phyloP scores from a whole-genome alignment of 2,113 vertebrate species.

The Scalopus aquaticus region DNA sequence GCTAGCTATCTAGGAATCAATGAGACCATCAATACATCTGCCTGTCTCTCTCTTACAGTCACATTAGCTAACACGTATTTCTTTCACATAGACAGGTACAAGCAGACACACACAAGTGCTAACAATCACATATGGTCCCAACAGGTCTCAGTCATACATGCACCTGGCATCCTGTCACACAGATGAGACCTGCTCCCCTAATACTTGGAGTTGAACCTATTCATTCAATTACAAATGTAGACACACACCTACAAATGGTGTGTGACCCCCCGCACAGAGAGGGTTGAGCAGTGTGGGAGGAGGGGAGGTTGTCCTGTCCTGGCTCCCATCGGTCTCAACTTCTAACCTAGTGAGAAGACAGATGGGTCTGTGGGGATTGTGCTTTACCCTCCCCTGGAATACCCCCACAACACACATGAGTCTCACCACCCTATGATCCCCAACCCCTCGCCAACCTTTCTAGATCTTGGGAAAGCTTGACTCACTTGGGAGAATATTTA shows the following conservation, averaged over 20 bases:
- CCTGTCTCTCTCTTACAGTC: not conserved
- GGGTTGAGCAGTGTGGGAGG: not conserved
- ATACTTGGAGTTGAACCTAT: not conserved
- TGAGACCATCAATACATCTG: not conserved
- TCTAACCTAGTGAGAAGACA: constrained; percentile 38
- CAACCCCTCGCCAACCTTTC: not conserved
- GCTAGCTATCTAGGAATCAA: not conserved
- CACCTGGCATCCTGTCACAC: not conserved
- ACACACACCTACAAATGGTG: not conserved
- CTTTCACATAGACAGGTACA: not conserved
- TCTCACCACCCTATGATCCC: not conserved
- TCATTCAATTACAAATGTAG: not conserved
- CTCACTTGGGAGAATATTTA: constrained; percentile 38
- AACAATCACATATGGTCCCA: not conserved
- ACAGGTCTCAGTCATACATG: not conserved
- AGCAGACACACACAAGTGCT: not conserved
- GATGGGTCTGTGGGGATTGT: not conserved
- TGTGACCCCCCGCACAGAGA: not conserved
- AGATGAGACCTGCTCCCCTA: not conserved
- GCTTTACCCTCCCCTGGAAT: not conserved
- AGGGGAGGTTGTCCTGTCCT: not conserved
- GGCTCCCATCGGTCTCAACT: not conserved
- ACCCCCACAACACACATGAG: not conserved
- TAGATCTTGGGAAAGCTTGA: not conserved
- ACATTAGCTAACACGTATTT: not conserved